Base-by-base conservation (phyloP, 2,113 vertebrate species). In the Acrocephalus arundinaceus region DNA sequence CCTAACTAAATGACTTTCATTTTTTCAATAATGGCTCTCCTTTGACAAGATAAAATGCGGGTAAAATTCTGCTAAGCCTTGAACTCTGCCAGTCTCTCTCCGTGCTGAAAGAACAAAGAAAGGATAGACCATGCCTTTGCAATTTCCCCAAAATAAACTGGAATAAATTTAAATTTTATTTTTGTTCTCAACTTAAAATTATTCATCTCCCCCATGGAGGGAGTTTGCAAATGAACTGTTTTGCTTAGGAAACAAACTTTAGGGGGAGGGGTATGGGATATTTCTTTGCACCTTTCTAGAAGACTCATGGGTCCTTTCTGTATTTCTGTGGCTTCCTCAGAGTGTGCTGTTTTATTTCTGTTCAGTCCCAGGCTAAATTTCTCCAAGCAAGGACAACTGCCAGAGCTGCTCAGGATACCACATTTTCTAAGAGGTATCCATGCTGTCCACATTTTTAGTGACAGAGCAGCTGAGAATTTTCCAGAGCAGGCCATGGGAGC, bases 101-200 rank as follows among this genome's bases (percentile, higher is more conserved):
- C 9, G 6, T 23, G 9, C 12, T 80, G 22, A 79, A 85, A 3
- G 15, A 21, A 41, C 23, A 55, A 78, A 67, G 17, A 68, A 68
- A 83, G 13, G 3, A 30, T 7, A 63, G 66, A 39, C 3, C 4
- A 35, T 10, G 2, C 3, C 25, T 59, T 84, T 1, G 0, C 35
- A 54, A 19, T 67, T 87, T 84, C 33, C 8, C 13, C 4, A n/a
- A 46, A 62, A 52, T 58, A 62, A 84, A 58, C 4, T 10, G 7
- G 4, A 87, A 63, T 43, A 30, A 58, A 4, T 57, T 72, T 6
- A 80, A 39, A 37, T 77, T 18, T 46, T 48, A 30, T 48, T 35
- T 41, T 41, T 49, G 27, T 8, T 3, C 19, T 54, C 22, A 57
- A 68, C 11, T 62, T 73, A 58, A 76, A 58, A 31, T 35, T 51